Evolutionary conservation across 2,797 vertebrate species (phyloP).

Genomic region (Serranus cabrilla): DNA sequence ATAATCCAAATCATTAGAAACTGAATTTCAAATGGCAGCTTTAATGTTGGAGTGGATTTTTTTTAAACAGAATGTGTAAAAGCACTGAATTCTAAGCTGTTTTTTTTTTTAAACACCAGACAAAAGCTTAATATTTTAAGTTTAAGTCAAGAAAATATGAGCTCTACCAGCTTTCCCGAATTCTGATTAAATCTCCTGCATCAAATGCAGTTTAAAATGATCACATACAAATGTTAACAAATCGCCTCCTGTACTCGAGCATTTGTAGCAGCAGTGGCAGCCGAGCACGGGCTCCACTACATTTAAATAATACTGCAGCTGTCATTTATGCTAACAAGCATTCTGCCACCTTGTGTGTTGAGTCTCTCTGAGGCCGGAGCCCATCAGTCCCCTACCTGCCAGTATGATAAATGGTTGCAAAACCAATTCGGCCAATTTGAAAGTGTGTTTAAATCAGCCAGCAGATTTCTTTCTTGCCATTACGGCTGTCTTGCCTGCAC

Average conservation of each 20-base stretch:
- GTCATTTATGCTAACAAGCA: slow-evolving; percentile 74
- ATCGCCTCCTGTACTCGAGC: slow-evolving; percentile 30
- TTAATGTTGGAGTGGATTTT: neutral
- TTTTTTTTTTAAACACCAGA: neutral
- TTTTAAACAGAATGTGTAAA: neutral
- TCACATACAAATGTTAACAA: slow-evolving; percentile 18
- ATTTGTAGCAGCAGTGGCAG: slow-evolving; percentile 23
- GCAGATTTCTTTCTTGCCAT: slow-evolving; percentile 44
- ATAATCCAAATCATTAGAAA: slow-evolving; percentile 12
- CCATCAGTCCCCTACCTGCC: slow-evolving; percentile 56
- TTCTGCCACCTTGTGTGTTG: slow-evolving; percentile 63
- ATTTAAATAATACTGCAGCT: slow-evolving; percentile 73
- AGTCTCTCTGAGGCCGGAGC: slow-evolving; percentile 56
- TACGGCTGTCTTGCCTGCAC: slow-evolving; percentile 20
- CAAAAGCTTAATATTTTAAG: slow-evolving; percentile 11
- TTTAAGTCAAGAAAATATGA: neutral
- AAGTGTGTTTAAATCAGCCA: slow-evolving; percentile 62
- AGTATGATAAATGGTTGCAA: slow-evolving; percentile 66
- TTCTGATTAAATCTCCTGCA: neutral
- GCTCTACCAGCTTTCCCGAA: neutral
- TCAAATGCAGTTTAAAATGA: slow-evolving; percentile 7
- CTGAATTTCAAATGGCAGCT: slow-evolving; percentile 21
- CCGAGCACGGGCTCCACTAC: slow-evolving; percentile 40
- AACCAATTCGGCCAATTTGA: slow-evolving; percentile 58
- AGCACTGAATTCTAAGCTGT: neutral